Conservation (phyloP, 2,888 invertebrate species). For the Eupithecia inturbata region DNA sequence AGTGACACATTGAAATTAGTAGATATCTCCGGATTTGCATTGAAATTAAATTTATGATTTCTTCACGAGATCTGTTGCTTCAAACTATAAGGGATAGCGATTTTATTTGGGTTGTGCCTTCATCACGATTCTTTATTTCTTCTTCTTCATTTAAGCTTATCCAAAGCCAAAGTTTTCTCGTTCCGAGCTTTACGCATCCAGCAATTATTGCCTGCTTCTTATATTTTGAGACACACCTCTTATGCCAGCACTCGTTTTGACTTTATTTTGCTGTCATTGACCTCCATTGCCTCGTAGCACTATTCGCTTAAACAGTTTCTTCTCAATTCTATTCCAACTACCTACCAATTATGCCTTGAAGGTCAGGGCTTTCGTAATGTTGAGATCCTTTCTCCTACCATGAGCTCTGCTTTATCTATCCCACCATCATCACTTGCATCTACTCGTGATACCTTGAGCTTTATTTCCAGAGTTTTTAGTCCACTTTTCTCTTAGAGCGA, state of each 20-base stretch:
- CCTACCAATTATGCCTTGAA: too few species aligned
- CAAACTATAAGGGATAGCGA: slow-evolving; percentile 13
- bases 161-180: too few species aligned
- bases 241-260: too few species aligned
- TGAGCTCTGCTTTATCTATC: background rate
- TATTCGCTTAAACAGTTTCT: too few species aligned
- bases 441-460: background rate
- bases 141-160: too few species aligned
- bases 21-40: slow-evolving; percentile 52
- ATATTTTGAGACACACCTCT: too few species aligned
- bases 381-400: background rate
- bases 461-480: background rate
- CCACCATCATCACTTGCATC: background rate
- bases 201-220: too few species aligned
- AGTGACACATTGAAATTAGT: slow-evolving; percentile 63
- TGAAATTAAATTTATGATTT: slow-evolving; percentile 65
- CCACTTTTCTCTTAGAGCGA: background rate
- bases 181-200: too few species aligned
- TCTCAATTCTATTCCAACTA: too few species aligned
- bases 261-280: too few species aligned
- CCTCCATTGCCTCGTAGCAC: too few species aligned
- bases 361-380: too few species aligned
- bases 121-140: background rate
- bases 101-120: background rate
- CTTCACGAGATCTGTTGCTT: slow-evolving; percentile 53